Percentiles rank a stretch among this genome's conserved stretches.
phyloP scores from a whole-genome alignment of 1,140 invertebrate species.

The Listronotus oregonensis region DNA sequence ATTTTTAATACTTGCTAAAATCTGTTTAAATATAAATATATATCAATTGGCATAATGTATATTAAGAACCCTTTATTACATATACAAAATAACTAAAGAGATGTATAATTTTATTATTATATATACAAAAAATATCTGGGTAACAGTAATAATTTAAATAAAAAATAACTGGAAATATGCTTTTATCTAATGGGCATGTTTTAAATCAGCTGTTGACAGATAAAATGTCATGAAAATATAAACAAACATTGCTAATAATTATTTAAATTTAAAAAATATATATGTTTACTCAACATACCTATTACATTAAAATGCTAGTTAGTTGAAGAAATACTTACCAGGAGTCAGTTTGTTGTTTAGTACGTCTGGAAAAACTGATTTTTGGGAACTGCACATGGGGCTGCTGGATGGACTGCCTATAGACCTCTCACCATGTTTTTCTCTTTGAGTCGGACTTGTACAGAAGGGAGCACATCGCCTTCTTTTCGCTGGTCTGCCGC shows the following conservation, averaged over 20 bases:
- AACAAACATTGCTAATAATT: slow-evolving; percentile 17
- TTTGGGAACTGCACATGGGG: slow-evolving; percentile 64
- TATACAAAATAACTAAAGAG: too few species aligned
- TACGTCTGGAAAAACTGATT: slow-evolving; percentile 53
- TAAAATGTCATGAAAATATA: slow-evolving; percentile 48
- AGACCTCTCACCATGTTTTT: slow-evolving; percentile 35
- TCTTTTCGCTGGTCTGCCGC: slow-evolving; percentile 81
- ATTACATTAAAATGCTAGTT: slow-evolving; percentile 4
- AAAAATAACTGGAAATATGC: too few species aligned
- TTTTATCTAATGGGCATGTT: too few species aligned
- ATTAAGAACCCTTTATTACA: too few species aligned
- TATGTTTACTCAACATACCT: not conserved
- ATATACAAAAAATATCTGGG: too few species aligned
- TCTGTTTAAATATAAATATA: too few species aligned
- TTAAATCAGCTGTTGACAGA: slow-evolving; percentile 51
- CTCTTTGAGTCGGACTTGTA: slow-evolving; percentile 61
- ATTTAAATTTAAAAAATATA: slow-evolving; percentile 1
- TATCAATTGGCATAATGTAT: too few species aligned
- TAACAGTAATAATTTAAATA: too few species aligned
- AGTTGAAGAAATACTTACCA: slow-evolving; percentile 65
- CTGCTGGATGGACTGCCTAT: slow-evolving; percentile 56
- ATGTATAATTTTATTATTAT: too few species aligned
- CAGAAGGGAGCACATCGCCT: slow-evolving; percentile 85
- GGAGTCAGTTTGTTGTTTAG: slow-evolving; percentile 74
- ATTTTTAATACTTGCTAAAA: too few species aligned